These are phyloP conservation scores for Mungos mungo DNA, from an alignment of 2,113 vertebrate species.

Conservation along the genomic window DNA sequence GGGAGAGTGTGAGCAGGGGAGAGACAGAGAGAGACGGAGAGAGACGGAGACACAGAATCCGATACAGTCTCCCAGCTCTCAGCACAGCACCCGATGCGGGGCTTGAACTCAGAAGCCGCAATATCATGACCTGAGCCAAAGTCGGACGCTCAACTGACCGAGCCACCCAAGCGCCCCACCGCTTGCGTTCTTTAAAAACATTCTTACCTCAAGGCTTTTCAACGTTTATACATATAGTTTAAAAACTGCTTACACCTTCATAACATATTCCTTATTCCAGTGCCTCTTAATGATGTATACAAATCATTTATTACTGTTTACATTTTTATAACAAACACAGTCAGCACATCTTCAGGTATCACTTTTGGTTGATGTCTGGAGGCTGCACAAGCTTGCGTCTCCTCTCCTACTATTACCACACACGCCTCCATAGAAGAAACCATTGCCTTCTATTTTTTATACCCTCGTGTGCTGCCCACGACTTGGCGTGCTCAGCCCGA, in stretches of 20 bases:
- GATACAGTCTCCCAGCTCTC: too few relatives aligned
- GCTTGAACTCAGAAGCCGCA: too few relatives aligned
- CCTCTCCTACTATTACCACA: neutral
- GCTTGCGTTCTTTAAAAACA: neutral
- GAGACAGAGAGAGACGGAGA: too few relatives aligned
- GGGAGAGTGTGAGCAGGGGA: too few relatives aligned
- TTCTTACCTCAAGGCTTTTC: neutral
- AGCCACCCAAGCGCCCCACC: too few relatives aligned
- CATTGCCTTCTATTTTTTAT: neutral
- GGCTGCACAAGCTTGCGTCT: neutral
- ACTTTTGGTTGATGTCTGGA: neutral
- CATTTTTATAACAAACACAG: neutral
- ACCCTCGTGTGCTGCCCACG: accelerated
- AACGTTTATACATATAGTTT: neutral
- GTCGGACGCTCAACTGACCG: too few relatives aligned
- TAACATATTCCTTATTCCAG: neutral
- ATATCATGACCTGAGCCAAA: too few relatives aligned
- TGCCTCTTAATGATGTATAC: neutral
- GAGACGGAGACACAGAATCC: too few relatives aligned
- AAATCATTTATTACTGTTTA: neutral
- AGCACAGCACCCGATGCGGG: too few relatives aligned
- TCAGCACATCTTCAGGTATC: neutral
- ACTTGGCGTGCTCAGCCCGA: neutral
- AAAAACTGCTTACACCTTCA: neutral
- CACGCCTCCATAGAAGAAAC: neutral